Evolutionary conservation across 2,797 vertebrate genomes (phyloP).

Genomic region (Percopsis omiscomaycus): DNA sequence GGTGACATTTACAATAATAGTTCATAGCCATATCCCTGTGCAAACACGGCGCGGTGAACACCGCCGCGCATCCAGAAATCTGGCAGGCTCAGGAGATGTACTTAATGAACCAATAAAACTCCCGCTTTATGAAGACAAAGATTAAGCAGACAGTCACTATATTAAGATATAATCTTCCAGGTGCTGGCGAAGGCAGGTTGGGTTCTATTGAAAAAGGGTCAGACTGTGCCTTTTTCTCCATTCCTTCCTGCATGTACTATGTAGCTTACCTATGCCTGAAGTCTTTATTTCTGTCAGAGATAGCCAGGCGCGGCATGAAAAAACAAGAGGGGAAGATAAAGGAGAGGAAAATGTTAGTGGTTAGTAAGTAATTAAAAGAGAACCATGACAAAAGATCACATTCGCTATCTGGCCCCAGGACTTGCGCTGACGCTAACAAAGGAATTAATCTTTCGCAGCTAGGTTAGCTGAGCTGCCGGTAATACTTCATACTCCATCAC

Average conservation of each 20-base stretch:
- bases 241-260: slow-evolving; percentile 25
- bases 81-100: background rate
- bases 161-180: slow-evolving; percentile 16
- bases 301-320: slow-evolving; percentile 68
- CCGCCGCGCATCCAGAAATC: slow-evolving; percentile 2
- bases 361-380: slow-evolving; percentile 47
- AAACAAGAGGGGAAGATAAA: slow-evolving; percentile 52
- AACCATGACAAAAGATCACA: slow-evolving; percentile 17
- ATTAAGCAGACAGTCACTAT: background rate
- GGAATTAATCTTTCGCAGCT: slow-evolving; percentile 31
- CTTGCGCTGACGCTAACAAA: slow-evolving; percentile 19
- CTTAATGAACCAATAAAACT: slow-evolving; percentile 22
- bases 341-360: slow-evolving; percentile 61
- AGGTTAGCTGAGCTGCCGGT: slow-evolving; percentile 26
- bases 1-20: slow-evolving; percentile 44
- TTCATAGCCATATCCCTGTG: slow-evolving; percentile 17
- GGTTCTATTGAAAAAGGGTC: slow-evolving; percentile 26
- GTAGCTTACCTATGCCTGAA: slow-evolving; percentile 99
- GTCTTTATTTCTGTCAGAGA: slow-evolving; percentile 99
- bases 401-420: slow-evolving; percentile 8
- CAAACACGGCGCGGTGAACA: slow-evolving; percentile 8
- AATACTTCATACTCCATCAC: slow-evolving; percentile 21
- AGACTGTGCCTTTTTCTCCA: slow-evolving; percentile 4
- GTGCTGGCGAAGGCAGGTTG: slow-evolving; percentile 5
- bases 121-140: slow-evolving; percentile 16